Conservation (phyloP, 2,888 invertebrate species). For the Macaria liturata region DNA sequence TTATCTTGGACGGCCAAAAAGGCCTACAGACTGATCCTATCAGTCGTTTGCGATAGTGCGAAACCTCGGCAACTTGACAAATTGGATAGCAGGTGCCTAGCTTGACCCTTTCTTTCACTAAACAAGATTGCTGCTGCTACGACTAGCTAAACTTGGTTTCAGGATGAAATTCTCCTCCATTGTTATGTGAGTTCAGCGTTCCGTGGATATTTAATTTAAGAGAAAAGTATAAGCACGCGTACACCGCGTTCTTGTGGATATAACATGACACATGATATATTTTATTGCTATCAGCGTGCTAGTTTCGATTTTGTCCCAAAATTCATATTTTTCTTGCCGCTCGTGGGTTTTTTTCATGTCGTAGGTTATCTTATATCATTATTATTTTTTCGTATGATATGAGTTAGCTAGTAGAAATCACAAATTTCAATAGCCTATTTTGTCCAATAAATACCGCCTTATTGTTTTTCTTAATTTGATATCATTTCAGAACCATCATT, state of each 20-base stretch:
- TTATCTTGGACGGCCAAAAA: slow-evolving; percentile 9
- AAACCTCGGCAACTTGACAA: slow-evolving; percentile 41
- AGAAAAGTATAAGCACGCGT: too few relatives aligned
- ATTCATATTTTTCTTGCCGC: slow-evolving; percentile 14
- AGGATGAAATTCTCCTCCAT: slow-evolving; percentile 16
- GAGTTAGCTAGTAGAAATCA: too few relatives aligned
- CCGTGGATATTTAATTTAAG: too few relatives aligned
- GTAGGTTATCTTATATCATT: slow-evolving; percentile 11
- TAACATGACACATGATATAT: slow-evolving; percentile 20
- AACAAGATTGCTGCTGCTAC: slow-evolving; percentile 38
- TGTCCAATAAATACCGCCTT: too few relatives aligned
- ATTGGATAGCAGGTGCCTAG: slow-evolving; percentile 44
- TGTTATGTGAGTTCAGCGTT: slow-evolving; percentile 3
- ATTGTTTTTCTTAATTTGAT: too few relatives aligned
- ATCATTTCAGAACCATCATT: too few relatives aligned
- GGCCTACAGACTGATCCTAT: slow-evolving; percentile 10
- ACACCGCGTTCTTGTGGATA: slow-evolving; percentile 17
- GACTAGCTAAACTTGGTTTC: slow-evolving; percentile 13
- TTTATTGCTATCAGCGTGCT: slow-evolving; percentile 18
- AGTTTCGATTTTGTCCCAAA: slow-evolving; percentile 9
- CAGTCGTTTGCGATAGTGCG: slow-evolving; percentile 10
- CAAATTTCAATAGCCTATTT: too few relatives aligned
- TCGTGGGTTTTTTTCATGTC: slow-evolving; percentile 5
- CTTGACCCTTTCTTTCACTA: slow-evolving; percentile 43
- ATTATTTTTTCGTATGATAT: slow-evolving; percentile 3